A percentile compares a stretch with the other conserved stretches of the same genome.
These are phyloP conservation scores for Tangara arthus DNA, from an alignment of 2,797 vertebrate genomes.

Conservation along the genomic window DNA sequence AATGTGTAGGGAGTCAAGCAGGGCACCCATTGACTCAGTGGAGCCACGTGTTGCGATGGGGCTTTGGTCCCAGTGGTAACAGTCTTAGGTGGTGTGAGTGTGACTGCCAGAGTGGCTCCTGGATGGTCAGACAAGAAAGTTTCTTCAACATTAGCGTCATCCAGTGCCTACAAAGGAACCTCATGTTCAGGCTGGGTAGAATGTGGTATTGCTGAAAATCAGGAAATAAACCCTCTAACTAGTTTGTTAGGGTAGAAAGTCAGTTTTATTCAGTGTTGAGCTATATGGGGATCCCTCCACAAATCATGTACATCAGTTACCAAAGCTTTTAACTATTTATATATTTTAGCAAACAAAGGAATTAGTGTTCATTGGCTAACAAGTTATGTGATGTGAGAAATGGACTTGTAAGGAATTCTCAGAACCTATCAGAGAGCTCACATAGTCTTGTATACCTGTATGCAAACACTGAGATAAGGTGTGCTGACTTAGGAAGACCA, in stretches of 20 bases:
- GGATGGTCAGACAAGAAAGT: background rate
- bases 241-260: background rate
- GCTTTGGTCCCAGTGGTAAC: fast-evolving
- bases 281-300: background rate
- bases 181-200: background rate
- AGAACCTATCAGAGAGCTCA: background rate
- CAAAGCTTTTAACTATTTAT: background rate
- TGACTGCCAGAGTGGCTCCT: background rate
- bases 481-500: background rate
- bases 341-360: background rate
- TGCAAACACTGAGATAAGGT: background rate
- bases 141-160: background rate
- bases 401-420: background rate
- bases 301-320: background rate
- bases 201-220: background rate
- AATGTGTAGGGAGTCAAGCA: background rate
- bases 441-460: too few species aligned
- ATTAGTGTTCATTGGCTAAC: background rate
- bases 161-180: background rate
- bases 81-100: background rate
- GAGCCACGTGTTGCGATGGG: fast-evolving
- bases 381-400: background rate
- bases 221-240: background rate
- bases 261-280: background rate
- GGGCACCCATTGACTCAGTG: background rate